Evolutionary conservation across 2,888 invertebrate genomes (phyloP), one percentile per base, ranked within the genome.

Genomic region (Trichogramma evanescens): DNA sequence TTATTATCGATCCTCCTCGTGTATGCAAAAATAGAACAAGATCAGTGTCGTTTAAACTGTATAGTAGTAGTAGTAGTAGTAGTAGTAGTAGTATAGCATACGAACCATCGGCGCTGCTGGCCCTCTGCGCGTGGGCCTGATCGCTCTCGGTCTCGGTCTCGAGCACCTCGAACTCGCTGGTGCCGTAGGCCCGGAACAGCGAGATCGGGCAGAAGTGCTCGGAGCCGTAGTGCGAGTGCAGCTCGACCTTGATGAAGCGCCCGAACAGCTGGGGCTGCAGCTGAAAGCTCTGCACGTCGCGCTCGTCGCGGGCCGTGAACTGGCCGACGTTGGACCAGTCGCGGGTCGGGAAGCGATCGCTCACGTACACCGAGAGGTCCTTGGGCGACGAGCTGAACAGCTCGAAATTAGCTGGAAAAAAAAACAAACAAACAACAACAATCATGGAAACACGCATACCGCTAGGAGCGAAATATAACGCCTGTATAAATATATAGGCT

Each of bases 151-250:
- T 89, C 74, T 91, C 92, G 56, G 90, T 91, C 74, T 91, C 91
- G 53, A 93, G 79, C 1, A 92, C 93, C 76, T 93, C 93, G 74
- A 91, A 93, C 74, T 95, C 95, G 9, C 93, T 94, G 3, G 93
- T 93, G 13, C 96, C 97, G 74, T 91, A 95, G 1, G 94, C 92
- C 63, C 92, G 87, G 77, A 99, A 92, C 54, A 96, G 82, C n/a
- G 95, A 96, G 65, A 99, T 83, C 0, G 99, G 98, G 75, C 99
- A 99, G 77, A 91, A 99, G 77, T 99, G 98, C 78, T 99, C 98
- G 6, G 89, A 88, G 26, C 98, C 97, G 77, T 96, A 93, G 77
- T 99, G 95, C 46, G 94, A 92, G 65, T 92, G 84, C 72, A 99
- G 83, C 72, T 99, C 98, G 1, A 92, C 88, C 74, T 92, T 91